Evolutionary conservation across 2,888 invertebrate genomes (phyloP), one percentile per base, ranked within the genome.

Genomic region (Azorinus chamasolen): DNA sequence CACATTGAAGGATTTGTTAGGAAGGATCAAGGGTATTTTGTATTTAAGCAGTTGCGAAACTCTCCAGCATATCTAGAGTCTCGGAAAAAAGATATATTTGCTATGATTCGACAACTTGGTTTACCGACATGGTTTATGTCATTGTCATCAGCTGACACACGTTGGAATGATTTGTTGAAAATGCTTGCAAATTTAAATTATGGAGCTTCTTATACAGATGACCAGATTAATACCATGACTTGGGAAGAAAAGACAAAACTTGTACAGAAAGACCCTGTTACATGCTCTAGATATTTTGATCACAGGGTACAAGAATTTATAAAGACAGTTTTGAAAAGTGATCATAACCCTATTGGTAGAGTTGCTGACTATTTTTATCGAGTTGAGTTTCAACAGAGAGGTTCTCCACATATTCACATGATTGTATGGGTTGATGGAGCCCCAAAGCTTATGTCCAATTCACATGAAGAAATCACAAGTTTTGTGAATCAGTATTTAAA

Each of bases 21-120:
- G 51, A 81, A 87, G 83, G 87, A 86, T 51, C 82, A 87, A 57
- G 86, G 89, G 58, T 91, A 91, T 63, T 89, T 89, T 80, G 92
- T 87, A n/a, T 79, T 73, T 24, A 39, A 62, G 45, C 59, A 63
- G 14, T 48, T 75, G 10, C 58, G 75, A 50, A 71, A 75, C 74
- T 69, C 27, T 62, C n/a, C n/a, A n/a, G n/a, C n/a, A n/a, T n/a
- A n/a, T n/a, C n/a, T n/a, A n/a, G n/a, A n/a, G n/a, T n/a, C n/a
- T n/a, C n/a, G 57, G 51, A 75, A 75, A 25, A 75, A 75, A 63
- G 71, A 79, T 66, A 45, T 78, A 0, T 76, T 73, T 70, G 80
- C 80, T 22, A n/a, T n/a, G n/a, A n/a, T n/a, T n/a, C n/a, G n/a
- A n/a, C n/a, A n/a, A n/a, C n/a, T n/a, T n/a, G n/a, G n/a, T n/a